Conservation (phyloP, 2,888 invertebrate species). For the Agelastica alni region DNA sequence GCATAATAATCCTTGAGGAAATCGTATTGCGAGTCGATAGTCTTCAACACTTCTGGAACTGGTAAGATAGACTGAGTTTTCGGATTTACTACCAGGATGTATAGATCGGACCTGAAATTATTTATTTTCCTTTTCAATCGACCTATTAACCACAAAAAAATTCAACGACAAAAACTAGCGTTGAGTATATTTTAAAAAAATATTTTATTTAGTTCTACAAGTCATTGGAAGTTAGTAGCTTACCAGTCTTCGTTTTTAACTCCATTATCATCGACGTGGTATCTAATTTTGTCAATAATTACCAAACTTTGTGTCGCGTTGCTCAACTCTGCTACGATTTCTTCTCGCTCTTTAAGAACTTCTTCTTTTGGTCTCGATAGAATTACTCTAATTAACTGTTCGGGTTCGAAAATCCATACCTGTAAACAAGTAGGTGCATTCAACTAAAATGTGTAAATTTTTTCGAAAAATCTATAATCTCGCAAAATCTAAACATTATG, state of each 20-base stretch:
- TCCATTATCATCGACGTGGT: constrained; percentile 69
- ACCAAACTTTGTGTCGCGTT: constrained; percentile 78
- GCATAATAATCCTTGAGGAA: constrained; percentile 78
- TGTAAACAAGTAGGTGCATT: too few relatives aligned
- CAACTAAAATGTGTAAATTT: too few relatives aligned
- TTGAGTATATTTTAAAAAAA: too few relatives aligned
- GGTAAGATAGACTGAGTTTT: constrained; percentile 74
- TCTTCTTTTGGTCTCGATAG: constrained; percentile 80
- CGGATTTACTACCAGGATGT: constrained; percentile 80
- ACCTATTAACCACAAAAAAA: too few relatives aligned
- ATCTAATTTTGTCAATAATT: constrained; percentile 78
- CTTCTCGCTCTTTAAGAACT: constrained; percentile 71
- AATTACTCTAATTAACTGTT: constrained; percentile 81
- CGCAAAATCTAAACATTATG: too few relatives aligned
- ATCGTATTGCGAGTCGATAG: constrained; percentile 84
- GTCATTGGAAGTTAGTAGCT: too few relatives aligned
- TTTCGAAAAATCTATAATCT: too few relatives aligned
- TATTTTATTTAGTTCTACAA: too few relatives aligned
- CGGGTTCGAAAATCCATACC: constrained; percentile 90
- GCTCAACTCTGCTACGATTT: constrained; percentile 72
- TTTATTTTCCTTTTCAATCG: too few relatives aligned
- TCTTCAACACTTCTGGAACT: constrained; percentile 77
- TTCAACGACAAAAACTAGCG: too few relatives aligned
- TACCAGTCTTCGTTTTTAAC: constrained; percentile 72
- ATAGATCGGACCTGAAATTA: constrained; percentile 82